Evolutionary conservation across 1,140 invertebrate genomes (phyloP), one percentile per base, ranked within the genome.

Genomic region (Drosophila kikkawai): DNA sequence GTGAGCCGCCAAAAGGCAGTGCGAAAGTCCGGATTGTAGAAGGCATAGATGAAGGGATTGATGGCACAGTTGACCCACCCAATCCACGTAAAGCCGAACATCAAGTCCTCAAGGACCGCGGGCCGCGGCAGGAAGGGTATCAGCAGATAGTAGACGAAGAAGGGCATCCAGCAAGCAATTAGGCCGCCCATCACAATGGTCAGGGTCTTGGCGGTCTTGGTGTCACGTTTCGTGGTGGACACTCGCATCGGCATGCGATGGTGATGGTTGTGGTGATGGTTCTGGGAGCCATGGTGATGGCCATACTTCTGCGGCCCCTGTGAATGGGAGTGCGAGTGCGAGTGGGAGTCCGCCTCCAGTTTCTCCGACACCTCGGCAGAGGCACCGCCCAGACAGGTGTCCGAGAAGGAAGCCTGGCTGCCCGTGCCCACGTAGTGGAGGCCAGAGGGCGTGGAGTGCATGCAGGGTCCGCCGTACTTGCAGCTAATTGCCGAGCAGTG

Each of bases 1-100:
- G 96, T 97, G 11, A 97, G 88, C 64, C 96, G 93, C 96, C 96
- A 97, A 79, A 98, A 97, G 0, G 97, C 97, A 71, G 96, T 94
- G 84, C 96, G 95, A 92, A 98, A 98, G 90, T 97, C 96, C 0
- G 95, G 95, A 81, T 96, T 97, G 56, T 80, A 80, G 86, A 97
- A 97, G 13, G 97, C 97, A 82, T 97, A 97, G 80, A 97, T 97
- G 82, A 97, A 97, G 0, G 97, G 96, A 93, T 97, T 97, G 53
- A 97, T 97, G 3, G 96, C 96, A 7, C 97, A 98, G 93, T 99
- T 99, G 55, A 98, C 95, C 96, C 98, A 98, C 4, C 96, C 98
- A 44, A 98, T 94, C 98, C 98, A 99, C 0, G 97, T 98, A 48
- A 98, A 93, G 69, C 97, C 95, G 42, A 95, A 95, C 95, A 97